phyloP scores from a whole-genome alignment of 2,113 vertebrate species.

The Sula dactylatra region DNA sequence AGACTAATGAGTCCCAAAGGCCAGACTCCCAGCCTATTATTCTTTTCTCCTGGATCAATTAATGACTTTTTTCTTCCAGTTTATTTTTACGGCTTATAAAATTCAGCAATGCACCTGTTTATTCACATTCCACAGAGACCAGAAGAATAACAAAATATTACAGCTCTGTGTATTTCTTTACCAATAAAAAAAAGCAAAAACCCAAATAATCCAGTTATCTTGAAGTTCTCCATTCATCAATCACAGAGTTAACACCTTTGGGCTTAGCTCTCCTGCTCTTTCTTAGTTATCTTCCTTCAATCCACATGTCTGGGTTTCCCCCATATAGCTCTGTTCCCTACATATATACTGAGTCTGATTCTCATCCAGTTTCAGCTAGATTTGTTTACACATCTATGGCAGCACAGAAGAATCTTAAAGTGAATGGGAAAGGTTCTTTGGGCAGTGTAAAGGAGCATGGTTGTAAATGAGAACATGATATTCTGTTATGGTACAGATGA shows the following conservation, averaged over 20 bases:
- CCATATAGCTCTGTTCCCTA: not conserved
- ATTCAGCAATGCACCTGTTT: not conserved
- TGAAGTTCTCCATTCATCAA: not conserved
- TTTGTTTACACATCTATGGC: not conserved
- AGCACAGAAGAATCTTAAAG: not conserved
- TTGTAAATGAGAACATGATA: not conserved
- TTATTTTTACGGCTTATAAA: slow-evolving; percentile 15
- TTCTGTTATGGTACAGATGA: not conserved
- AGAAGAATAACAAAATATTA: not conserved
- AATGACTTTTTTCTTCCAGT: not conserved
- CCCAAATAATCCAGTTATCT: not conserved
- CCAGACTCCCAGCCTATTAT: not conserved
- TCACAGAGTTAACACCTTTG: not conserved
- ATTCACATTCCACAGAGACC: not conserved
- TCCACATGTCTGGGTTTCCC: not conserved
- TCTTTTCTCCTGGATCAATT: not conserved
- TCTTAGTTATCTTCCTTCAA: not conserved
- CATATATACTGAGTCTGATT: not conserved
- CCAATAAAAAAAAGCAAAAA: not conserved
- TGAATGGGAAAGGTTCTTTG: not conserved
- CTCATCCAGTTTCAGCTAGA: not conserved
- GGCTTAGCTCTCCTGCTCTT: not conserved
- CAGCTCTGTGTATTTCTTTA: not conserved
- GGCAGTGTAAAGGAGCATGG: not conserved
- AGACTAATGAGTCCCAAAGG: slow-evolving; percentile 44